phyloP scores from a whole-genome alignment of 2,888 invertebrate species.

The Alentia gelatinosa region DNA sequence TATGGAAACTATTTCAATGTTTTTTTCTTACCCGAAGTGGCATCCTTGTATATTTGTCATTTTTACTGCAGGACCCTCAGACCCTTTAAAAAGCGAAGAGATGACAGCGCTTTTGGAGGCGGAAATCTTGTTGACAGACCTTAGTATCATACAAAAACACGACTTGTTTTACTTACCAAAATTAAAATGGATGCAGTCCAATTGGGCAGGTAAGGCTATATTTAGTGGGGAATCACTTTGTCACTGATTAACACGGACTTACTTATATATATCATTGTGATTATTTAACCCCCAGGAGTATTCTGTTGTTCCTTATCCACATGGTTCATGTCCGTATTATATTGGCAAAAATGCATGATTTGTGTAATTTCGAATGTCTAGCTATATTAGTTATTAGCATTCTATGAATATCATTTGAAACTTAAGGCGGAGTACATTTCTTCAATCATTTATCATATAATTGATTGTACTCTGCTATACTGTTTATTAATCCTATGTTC shows the following conservation, averaged over 20 bases:
- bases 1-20: too few species aligned
- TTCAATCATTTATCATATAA: background rate
- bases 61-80: too few species aligned
- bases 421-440: background rate
- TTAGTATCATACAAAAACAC: background rate
- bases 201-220: conserved; percentile 67
- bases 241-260: too few species aligned
- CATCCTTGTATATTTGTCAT: too few species aligned
- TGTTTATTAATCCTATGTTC: background rate
- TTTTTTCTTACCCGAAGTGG: too few species aligned
- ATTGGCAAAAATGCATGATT: background rate
- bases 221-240: background rate
- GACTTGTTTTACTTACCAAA: background rate
- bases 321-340: background rate
- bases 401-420: background rate
- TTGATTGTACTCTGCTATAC: background rate
- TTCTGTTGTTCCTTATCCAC: too few species aligned
- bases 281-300: too few species aligned
- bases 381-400: background rate
- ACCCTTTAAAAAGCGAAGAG: too few species aligned
- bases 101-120: too few species aligned
- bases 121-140: background rate
- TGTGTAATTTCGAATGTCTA: background rate
- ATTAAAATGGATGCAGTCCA: conserved; percentile 70
- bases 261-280: background rate